Conservation (phyloP, 2,888 invertebrate species). For the Agonopterix subpropinquella region DNA sequence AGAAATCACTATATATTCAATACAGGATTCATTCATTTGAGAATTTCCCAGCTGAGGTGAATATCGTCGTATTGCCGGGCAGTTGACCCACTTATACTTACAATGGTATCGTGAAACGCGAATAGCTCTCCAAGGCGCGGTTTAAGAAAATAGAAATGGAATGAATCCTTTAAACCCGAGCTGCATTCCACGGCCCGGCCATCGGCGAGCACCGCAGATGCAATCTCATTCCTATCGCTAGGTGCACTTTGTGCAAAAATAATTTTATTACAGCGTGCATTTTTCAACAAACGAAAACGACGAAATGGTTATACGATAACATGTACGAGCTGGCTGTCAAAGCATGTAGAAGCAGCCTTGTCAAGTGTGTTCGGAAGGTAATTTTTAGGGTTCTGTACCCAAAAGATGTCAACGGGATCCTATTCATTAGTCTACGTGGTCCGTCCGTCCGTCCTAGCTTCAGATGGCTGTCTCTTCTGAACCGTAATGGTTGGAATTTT, state of each 20-base stretch:
- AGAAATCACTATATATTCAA: neutral
- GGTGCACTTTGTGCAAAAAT: conserved; percentile 8
- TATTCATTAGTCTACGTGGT: no score
- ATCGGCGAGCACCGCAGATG: neutral
- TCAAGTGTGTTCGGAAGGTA: no score
- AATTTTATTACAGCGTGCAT: conserved; percentile 3
- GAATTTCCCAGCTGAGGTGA: conserved; percentile 15
- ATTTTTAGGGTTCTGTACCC: no score
- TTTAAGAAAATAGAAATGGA: conserved; percentile 43
- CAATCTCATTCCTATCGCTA: conserved; percentile 6
- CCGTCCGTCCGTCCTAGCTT: no score
- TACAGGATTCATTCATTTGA: conserved; percentile 7
- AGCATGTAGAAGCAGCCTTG: no score
- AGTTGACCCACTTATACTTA: conserved; percentile 37
- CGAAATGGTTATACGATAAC: neutral
- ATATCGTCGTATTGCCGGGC: conserved; percentile 22
- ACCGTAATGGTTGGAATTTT: no score
- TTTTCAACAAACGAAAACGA: no score
- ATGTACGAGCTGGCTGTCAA: no score
- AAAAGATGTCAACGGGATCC: no score
- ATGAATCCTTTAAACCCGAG: conserved; percentile 39
- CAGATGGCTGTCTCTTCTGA: no score
- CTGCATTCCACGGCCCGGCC: conserved; percentile 17
- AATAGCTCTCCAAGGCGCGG: conserved; percentile 28
- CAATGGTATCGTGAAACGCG: conserved; percentile 26